Conservation (phyloP, 1,140 invertebrate species). For the Polypedilum pembai region DNA sequence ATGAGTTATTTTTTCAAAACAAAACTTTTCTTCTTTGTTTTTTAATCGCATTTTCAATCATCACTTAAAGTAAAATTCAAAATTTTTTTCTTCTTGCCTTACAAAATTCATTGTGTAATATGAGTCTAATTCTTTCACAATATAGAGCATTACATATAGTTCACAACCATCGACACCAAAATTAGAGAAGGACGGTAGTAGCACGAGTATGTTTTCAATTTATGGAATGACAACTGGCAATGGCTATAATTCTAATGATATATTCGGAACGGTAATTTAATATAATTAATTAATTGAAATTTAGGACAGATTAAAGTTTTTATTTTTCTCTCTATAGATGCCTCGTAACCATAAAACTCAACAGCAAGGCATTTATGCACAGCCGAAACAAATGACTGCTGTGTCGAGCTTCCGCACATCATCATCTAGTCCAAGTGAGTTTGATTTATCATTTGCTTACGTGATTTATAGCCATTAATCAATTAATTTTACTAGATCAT, state of each 20-base stretch:
- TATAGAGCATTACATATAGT: conserved; percentile 7
- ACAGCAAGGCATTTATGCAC: conserved; percentile 40
- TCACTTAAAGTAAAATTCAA: background rate
- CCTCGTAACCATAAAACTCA: conserved; percentile 3
- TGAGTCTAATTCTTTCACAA: background rate
- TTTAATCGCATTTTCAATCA: background rate
- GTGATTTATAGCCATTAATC: too few relatives aligned
- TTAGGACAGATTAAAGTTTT: background rate
- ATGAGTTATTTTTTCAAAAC: background rate
- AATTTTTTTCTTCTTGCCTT: background rate
- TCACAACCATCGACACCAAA: conserved; percentile 21
- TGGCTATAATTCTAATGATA: background rate
- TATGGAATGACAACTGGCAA: background rate
- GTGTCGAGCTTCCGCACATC: conserved; percentile 43
- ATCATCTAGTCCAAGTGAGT: conserved; percentile 35
- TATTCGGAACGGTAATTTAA: background rate
- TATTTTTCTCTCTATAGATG: background rate
- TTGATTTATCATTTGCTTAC: background rate
- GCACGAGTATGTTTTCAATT: conserved; percentile 16
- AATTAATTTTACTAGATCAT: too few relatives aligned
- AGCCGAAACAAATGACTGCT: conserved; percentile 40
- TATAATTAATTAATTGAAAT: background rate
- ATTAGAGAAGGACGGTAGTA: conserved; percentile 4
- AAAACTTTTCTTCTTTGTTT: background rate
- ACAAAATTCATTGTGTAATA: background rate